These are phyloP conservation scores for Apolygus lucorum DNA, from an alignment of 1,140 invertebrate genomes.

Conservation along the genomic window DNA sequence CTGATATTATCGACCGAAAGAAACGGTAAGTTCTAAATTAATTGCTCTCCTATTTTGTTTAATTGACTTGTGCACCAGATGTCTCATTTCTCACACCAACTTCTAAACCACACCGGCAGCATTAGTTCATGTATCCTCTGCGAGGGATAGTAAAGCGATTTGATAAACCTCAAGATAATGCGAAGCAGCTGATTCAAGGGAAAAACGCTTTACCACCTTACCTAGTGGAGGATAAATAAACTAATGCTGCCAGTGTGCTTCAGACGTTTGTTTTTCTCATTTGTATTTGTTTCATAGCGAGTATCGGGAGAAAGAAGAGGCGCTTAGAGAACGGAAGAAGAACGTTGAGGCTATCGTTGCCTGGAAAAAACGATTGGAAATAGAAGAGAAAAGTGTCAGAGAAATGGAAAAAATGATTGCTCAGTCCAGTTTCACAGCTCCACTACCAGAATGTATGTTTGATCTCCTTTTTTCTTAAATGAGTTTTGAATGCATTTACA, in stretches of 20 bases:
- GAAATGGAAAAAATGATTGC: conserved; percentile 23
- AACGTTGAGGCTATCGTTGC: conserved; percentile 26
- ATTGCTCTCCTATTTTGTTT: no score
- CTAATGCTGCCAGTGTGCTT: no score
- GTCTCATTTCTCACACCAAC: not conserved
- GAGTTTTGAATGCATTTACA: not conserved
- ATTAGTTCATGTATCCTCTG: no score
- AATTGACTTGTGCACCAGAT: not conserved
- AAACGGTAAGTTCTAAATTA: not conserved
- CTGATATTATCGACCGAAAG: not conserved
- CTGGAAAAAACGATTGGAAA: conserved; percentile 29
- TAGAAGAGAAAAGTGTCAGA: conserved; percentile 29
- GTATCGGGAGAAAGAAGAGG: conserved; percentile 25
- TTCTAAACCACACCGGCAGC: no score
- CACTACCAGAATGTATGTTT: not conserved
- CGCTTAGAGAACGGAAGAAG: conserved; percentile 17
- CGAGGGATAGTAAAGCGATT: no score
- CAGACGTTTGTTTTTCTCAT: conserved; percentile 8
- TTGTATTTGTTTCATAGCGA: conserved; percentile 11
- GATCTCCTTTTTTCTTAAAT: not conserved
- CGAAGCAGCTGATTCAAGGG: no score
- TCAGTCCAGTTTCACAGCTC: not conserved
- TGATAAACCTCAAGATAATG: not conserved
- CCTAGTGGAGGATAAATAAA: no score
- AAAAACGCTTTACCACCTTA: no score